Conservation (phyloP, 2,797 vertebrate species). For the Columba guinea region DNA sequence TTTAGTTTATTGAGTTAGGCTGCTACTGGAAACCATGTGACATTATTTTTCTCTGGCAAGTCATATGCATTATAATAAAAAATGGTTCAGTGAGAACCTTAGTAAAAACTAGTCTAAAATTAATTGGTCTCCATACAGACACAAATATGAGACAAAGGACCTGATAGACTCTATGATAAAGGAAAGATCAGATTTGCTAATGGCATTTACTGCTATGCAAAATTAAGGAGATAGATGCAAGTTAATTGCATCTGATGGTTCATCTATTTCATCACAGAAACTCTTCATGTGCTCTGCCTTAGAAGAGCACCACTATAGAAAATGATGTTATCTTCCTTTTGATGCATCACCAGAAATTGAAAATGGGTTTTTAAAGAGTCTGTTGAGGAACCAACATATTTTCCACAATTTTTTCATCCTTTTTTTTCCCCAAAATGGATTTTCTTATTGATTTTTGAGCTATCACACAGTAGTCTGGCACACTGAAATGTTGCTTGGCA, state of each 20-base stretch:
- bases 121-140: not conserved
- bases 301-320: not conserved
- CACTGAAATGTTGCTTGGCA: not conserved
- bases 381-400: not conserved
- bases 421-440: slow-evolving; percentile 17
- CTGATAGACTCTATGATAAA: not conserved
- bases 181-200: slow-evolving; percentile 18
- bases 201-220: slow-evolving; percentile 16
- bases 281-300: not conserved
- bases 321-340: slow-evolving; percentile 1
- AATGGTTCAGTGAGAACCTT: not conserved
- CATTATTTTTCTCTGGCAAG: not conserved
- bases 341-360: slow-evolving; percentile 30
- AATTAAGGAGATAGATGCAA: slow-evolving; percentile 25
- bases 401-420: not conserved
- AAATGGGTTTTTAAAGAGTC: slow-evolving; percentile 30
- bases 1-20: not conserved
- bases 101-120: not conserved
- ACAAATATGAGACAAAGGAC: not conserved
- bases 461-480: not conserved
- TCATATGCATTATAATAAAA: not conserved
- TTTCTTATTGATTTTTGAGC: slow-evolving; percentile 43
- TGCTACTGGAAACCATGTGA: not conserved
- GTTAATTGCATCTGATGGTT: slow-evolving; percentile 24
- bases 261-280: not conserved